These are phyloP conservation scores for Zhuqinia jingwanae DNA, from an alignment of 2,888 invertebrate species.

Conservation along the genomic window DNA sequence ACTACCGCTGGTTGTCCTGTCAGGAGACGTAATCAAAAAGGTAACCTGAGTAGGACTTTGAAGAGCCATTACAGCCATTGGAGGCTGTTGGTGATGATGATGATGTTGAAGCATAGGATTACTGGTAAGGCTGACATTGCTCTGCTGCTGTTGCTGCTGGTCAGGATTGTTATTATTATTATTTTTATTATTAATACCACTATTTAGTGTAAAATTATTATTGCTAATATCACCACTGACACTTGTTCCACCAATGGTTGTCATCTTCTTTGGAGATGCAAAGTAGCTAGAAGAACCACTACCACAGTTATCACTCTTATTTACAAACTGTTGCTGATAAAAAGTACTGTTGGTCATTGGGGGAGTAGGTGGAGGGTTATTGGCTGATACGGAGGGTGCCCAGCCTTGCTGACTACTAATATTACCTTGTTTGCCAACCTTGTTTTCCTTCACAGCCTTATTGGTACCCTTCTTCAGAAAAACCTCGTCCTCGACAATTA, in stretches of 20 bases:
- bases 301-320: not conserved
- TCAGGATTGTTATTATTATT: not conserved
- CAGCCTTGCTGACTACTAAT: not conserved
- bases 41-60: conserved; percentile 45
- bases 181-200: conserved; percentile 30
- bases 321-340: conserved; percentile 32
- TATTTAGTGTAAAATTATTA: conserved; percentile 7
- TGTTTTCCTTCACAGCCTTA: not conserved
- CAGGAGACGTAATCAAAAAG: conserved; percentile 52
- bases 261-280: conserved; percentile 9
- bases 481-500: not conserved
- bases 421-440: conserved; percentile 5
- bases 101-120: not conserved
- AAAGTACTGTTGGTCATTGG: conserved; percentile 14
- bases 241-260: conserved; percentile 36
- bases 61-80: not conserved
- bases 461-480: not conserved
- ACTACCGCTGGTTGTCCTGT: not conserved
- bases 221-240: conserved; percentile 40
- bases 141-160: not conserved
- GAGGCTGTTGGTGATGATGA: conserved; percentile 41
- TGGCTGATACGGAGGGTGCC: not conserved
- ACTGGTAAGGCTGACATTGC: too few species aligned
- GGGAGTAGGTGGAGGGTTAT: too few species aligned
- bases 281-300: conserved; percentile 16